Conservation (phyloP, 2,888 invertebrate species). For the Papilio elwesi region DNA sequence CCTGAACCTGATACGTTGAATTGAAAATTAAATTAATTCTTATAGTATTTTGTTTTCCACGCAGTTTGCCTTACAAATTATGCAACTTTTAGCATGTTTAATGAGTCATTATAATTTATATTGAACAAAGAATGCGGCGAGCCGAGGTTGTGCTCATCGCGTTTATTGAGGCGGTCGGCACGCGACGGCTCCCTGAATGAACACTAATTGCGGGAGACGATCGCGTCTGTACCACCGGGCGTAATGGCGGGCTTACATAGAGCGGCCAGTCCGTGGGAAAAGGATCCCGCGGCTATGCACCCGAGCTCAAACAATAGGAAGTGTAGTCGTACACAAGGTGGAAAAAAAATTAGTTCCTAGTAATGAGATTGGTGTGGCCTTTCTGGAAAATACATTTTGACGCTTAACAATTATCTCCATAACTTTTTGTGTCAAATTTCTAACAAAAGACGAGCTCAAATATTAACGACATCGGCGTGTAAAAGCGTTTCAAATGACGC, state of each 20-base stretch:
- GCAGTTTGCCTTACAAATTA: background rate
- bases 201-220: conserved; percentile 71
- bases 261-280: conserved; percentile 66
- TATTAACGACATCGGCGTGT: conserved; percentile 24
- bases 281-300: conserved; percentile 56
- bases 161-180: conserved; percentile 62
- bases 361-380: background rate
- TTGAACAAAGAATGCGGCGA: conserved; percentile 35
- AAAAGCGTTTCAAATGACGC: conserved; percentile 39
- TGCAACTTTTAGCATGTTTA: conserved; percentile 16
- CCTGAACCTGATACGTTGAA: background rate
- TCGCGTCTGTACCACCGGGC: conserved; percentile 59
- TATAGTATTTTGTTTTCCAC: background rate
- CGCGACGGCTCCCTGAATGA: conserved; percentile 68
- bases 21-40: conserved; percentile 9
- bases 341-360: conserved; percentile 37
- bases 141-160: conserved; percentile 52
- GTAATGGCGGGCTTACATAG: conserved; percentile 55
- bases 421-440: conserved; percentile 5
- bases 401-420: too few species aligned
- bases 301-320: conserved; percentile 52
- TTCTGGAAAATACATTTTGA: background rate
- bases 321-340: conserved; percentile 35
- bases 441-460: conserved; percentile 8
- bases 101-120: conserved; percentile 23